Conservation (phyloP, 2,888 invertebrate species). For the Miltochrista miniata region DNA sequence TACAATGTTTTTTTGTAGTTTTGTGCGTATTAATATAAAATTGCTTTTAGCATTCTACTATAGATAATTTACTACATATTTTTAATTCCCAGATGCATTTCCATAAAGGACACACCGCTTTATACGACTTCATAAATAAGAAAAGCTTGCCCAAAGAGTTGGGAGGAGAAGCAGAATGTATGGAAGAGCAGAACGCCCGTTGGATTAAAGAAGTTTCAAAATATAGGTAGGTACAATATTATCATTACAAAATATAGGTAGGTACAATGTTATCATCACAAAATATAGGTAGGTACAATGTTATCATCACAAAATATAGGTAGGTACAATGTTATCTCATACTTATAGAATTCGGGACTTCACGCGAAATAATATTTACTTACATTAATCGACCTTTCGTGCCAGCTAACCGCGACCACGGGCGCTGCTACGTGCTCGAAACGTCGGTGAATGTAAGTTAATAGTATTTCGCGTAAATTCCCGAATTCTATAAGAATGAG, state of each 20-base stretch:
- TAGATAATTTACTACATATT: background rate
- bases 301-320: slow-evolving; percentile 10
- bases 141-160: slow-evolving; percentile 86
- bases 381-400: too few relatives aligned
- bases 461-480: too few relatives aligned
- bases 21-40: too few relatives aligned
- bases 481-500: too few relatives aligned
- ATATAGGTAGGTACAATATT: slow-evolving; percentile 16
- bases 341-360: too few relatives aligned
- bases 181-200: slow-evolving; percentile 76
- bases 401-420: too few relatives aligned
- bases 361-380: too few relatives aligned
- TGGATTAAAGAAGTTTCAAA: slow-evolving; percentile 68
- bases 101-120: slow-evolving; percentile 82
- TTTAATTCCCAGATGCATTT: slow-evolving; percentile 81
- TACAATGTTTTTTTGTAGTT: too few relatives aligned
- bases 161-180: slow-evolving; percentile 84
- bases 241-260: slow-evolving; percentile 16
- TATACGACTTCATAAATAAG: slow-evolving; percentile 83
- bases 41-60: too few relatives aligned
- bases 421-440: too few relatives aligned
- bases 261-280: background rate
- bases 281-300: slow-evolving; percentile 17
- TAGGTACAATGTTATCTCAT: slow-evolving; percentile 2
- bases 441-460: too few relatives aligned